Percentiles rank a stretch among this genome's conserved stretches.
phyloP scores from a whole-genome alignment of 1,140 invertebrate species.

The Ruditapes philippinarum region DNA sequence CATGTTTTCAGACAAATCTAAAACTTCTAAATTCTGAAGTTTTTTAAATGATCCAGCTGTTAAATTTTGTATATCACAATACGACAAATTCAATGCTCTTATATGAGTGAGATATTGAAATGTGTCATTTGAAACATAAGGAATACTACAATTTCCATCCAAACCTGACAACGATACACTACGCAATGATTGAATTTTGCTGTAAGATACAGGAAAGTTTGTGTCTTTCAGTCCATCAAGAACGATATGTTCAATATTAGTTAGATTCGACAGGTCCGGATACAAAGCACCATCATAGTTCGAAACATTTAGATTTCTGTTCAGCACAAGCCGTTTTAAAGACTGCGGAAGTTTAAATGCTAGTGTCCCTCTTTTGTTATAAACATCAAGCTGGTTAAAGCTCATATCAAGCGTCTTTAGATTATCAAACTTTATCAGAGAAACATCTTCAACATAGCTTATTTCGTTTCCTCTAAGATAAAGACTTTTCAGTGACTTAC shows the following conservation, averaged over 20 bases:
- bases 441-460: neutral
- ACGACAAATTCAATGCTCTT: constrained; percentile 54
- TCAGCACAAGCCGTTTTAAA: neutral
- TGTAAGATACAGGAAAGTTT: neutral
- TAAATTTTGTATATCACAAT: constrained; percentile 40
- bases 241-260: neutral
- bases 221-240: constrained; percentile 18
- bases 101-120: constrained; percentile 19
- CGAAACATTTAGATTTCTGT: neutral
- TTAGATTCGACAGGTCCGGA: neutral
- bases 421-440: neutral
- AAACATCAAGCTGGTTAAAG: neutral
- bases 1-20: constrained; percentile 55
- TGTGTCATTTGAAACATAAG: neutral
- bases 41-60: constrained; percentile 10
- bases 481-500: constrained; percentile 32
- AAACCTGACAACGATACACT: neutral
- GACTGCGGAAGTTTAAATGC: neutral
- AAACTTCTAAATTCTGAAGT: constrained; percentile 26
- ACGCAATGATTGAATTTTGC: neutral
- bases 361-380: neutral
- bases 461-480: constrained; percentile 39
- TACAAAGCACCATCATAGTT: neutral
- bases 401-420: constrained; percentile 1
- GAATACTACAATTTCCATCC: neutral